Percentiles rank a stretch among this genome's conserved stretches.
phyloP scores from a whole-genome alignment of 2,888 invertebrate species.

The Troides aeacus region DNA sequence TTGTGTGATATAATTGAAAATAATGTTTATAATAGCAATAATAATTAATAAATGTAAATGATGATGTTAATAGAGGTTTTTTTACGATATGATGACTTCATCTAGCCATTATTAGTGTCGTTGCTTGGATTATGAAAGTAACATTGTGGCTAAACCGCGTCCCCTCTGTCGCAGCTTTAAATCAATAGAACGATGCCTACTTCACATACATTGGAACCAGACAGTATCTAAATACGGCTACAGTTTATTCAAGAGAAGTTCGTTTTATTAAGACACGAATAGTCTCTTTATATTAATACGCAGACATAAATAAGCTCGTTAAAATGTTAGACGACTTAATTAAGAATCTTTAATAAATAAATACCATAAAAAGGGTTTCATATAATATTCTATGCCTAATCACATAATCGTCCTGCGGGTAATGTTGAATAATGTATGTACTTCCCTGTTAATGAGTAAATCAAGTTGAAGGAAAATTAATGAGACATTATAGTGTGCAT shows the following conservation, averaged over 20 bases:
- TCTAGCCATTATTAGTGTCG: neutral
- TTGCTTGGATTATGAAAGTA: constrained; percentile 9
- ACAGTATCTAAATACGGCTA: constrained; percentile 36
- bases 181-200: constrained; percentile 61
- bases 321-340: neutral
- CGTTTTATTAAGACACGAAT: neutral
- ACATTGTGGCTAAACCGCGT: constrained; percentile 63
- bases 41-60: neutral
- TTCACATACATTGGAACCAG: constrained; percentile 47
- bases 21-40: too few relatives aligned
- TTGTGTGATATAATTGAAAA: too few relatives aligned
- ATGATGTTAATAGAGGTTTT: neutral
- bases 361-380: too few relatives aligned
- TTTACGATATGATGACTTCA: neutral
- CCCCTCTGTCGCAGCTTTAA: constrained; percentile 61
- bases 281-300: neutral
- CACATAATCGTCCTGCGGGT: neutral
- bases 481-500: neutral
- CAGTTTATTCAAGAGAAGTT: constrained; percentile 7
- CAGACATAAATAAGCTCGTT: neutral
- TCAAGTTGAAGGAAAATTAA: neutral
- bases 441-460: neutral
- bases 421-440: neutral
- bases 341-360: neutral
- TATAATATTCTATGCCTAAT: neutral